Base-by-base conservation (phyloP, 2,797 vertebrate species). In the Sylvilagus floridanus region DNA sequence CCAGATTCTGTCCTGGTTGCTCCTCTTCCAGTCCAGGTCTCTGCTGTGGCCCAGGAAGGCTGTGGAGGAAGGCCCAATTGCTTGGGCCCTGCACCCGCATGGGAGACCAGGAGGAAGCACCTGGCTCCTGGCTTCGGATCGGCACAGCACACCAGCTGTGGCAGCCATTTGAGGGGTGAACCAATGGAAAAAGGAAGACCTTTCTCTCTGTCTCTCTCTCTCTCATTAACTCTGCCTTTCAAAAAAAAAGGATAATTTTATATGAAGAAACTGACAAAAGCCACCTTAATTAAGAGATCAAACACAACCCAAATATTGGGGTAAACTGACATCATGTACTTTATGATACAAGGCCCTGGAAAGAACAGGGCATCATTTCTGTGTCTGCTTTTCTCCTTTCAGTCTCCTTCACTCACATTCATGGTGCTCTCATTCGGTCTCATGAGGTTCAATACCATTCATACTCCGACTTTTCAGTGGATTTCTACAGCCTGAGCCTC, bases 201-300 rank as follows among this genome's bases (percentile, higher is more conserved):
- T 47, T 47, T 47, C 42, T 47, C 42, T 47, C 8, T 47, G 42
- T 47, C 42, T 42, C 1, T 42, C 42, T 42, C 7, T 47, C 7
- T 47, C 42, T 8, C 42, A 35, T 4, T 42, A 42, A 42, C 7
- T 42, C 42, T 42, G 7, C 42, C 5, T 47, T 9, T 47, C 8
- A 47, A 47, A 47, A 47, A 47, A 47, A 47, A 47, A 54, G 35
- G 69, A 71, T 76, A 90, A 42, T 42, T 82, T 85, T 75, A 57
- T 47, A 71, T 63, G 32, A 75, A 82, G 42, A 85, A 81, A 76
- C n/a, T 81, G 65, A 35, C 17, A 73, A 32, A 63, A 7, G 37
- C 7, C 4, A 50, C 22, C 17, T 81, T 81, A 82, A 54, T 84
- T 68, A 83, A 83, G 84, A 86, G 42, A 88, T 91, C 35, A 86